Evolutionary conservation across 1,140 invertebrate species (phyloP).

Genomic region (Aphaenogaster rudis): DNA sequence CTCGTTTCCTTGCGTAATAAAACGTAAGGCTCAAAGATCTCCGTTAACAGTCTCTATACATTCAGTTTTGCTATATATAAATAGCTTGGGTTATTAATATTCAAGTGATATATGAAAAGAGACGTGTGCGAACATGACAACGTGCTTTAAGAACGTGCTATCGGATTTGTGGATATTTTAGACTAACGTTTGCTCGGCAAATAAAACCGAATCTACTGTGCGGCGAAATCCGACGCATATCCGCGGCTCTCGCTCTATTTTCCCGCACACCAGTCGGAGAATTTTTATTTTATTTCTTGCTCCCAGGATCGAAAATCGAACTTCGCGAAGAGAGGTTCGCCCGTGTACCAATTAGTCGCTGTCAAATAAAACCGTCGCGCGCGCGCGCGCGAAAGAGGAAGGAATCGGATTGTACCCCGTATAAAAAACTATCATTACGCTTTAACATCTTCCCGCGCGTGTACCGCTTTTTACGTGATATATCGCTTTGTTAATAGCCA

Average conservation of each 20-base stretch:
- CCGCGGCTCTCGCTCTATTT: conserved; percentile 6
- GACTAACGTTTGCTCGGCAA: conserved; percentile 30
- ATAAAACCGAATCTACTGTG: conserved; percentile 29
- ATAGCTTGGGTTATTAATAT: background rate
- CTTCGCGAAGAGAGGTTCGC: conserved; percentile 1
- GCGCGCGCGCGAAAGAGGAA: background rate
- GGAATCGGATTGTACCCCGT: background rate
- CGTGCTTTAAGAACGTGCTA: conserved; percentile 15
- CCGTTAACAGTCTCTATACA: background rate
- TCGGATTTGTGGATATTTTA: conserved; percentile 7
- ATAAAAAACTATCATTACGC: conserved; percentile 7
- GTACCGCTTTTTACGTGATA: conserved; percentile 2
- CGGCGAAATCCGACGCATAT: conserved; percentile 17
- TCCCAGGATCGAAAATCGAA: conserved; percentile 35
- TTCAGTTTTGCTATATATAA: background rate
- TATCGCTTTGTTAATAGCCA: conserved; percentile 47
- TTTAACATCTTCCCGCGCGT: background rate
- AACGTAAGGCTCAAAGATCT: background rate
- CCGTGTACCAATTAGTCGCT: conserved; percentile 42
- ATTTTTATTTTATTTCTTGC: conserved; percentile 37
- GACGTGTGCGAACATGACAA: too few species aligned
- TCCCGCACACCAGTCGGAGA: background rate
- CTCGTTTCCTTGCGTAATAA: background rate
- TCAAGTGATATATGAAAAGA: background rate
- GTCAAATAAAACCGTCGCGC: conserved; percentile 17